Evolutionary conservation across 2,797 vertebrate species (phyloP).

Genomic region (Danio tinwini): DNA sequence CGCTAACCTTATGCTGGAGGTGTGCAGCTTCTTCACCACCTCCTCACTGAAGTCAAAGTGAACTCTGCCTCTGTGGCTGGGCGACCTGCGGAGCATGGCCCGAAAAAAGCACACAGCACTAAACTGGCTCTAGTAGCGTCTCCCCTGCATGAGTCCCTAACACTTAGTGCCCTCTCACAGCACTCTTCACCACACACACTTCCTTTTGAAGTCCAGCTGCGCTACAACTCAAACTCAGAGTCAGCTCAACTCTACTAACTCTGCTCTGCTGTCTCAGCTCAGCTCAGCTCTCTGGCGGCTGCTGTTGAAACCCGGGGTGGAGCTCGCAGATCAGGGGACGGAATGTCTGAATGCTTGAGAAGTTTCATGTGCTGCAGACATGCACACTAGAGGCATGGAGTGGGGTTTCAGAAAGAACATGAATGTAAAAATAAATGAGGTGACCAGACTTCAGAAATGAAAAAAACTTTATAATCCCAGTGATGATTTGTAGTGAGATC

Average conservation of each 20-base stretch:
- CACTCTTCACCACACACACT: conserved; percentile 56
- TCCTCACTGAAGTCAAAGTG: conserved; percentile 87
- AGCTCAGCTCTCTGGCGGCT: conserved; percentile 12
- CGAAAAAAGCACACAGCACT: conserved; percentile 54
- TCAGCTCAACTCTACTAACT: no score
- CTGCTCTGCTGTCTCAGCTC: no score
- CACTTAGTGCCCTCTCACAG: conserved; percentile 48
- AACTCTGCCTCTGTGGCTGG: conserved; percentile 80
- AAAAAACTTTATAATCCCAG: no score
- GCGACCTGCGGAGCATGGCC: conserved; percentile 81
- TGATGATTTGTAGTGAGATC: no score
- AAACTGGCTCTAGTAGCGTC: conserved; percentile 35
- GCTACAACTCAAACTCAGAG: conserved; percentile 16
- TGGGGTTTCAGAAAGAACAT: no score
- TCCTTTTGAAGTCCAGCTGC: conserved; percentile 57
- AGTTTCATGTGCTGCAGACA: not conserved
- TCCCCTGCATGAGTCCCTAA: conserved; percentile 41
- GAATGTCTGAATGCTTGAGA: conserved; percentile 19
- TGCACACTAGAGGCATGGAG: no score
- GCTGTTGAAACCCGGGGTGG: conserved; percentile 55
- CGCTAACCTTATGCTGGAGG: conserved; percentile 77
- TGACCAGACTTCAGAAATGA: no score
- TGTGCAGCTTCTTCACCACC: conserved; percentile 79
- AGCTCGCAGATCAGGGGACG: conserved; percentile 17
- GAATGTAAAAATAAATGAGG: no score